Conservation (phyloP, 2,113 vertebrate genomes). For the Neomonachus schauinslandi region DNA sequence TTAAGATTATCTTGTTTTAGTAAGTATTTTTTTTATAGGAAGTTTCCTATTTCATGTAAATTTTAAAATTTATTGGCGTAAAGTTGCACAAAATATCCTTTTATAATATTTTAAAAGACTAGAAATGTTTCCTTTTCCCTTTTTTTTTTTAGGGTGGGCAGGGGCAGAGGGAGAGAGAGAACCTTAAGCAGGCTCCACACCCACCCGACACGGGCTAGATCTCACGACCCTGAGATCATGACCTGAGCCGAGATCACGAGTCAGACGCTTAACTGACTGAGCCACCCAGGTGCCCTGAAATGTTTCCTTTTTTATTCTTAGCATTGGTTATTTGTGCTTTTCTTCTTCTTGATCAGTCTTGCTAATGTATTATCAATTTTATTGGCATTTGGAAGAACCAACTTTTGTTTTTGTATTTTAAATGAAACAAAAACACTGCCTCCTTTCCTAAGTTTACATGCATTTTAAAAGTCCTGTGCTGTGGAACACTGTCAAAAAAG, state of each 20-base stretch:
- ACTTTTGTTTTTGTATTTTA: neutral
- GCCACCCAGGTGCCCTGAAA: neutral
- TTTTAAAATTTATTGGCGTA: neutral
- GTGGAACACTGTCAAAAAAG: slow-evolving; percentile 7
- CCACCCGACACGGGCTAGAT: fast-evolving
- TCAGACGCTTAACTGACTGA: neutral
- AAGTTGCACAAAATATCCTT: neutral
- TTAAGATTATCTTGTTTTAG: neutral
- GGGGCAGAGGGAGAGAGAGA: neutral
- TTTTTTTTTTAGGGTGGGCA: neutral
- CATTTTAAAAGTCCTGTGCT: neutral
- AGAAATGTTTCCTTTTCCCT: neutral
- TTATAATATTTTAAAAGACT: neutral
- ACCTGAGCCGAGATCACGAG: neutral
- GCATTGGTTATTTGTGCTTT: neutral
- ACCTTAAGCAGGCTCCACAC: neutral
- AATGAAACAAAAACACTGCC: neutral
- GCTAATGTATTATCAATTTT: neutral
- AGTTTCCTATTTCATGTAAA: neutral
- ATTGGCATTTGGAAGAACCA: neutral
- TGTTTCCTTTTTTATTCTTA: neutral
- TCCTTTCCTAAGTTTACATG: neutral
- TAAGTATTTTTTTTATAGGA: neutral
- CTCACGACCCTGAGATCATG: neutral
- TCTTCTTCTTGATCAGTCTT: neutral